Evolutionary conservation across 2,113 vertebrate genomes (phyloP).

Genomic region (Pollimyrus isidori): DNA sequence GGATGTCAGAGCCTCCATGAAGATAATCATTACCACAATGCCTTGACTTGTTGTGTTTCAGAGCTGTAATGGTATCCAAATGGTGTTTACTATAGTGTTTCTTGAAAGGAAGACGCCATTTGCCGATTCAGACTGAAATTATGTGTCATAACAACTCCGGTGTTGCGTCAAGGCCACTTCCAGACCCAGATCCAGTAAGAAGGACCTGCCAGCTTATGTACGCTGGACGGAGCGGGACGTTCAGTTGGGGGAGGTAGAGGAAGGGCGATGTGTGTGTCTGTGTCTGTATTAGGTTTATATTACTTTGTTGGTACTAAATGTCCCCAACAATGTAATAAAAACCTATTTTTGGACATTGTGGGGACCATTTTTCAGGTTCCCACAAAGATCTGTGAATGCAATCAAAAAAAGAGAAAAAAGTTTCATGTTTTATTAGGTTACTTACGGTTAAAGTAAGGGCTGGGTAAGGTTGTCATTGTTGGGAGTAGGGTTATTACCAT

Average conservation of each 20-base stretch:
- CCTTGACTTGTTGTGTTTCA: constrained; percentile 5
- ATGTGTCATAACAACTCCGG: not conserved
- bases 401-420: too few species aligned
- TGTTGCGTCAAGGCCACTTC: too few species aligned
- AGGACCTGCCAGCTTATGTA: constrained; percentile 46
- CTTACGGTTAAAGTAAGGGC: not conserved
- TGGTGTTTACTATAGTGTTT: not conserved
- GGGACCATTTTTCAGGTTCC: too few species aligned
- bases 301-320: not conserved
- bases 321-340: not conserved
- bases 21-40: constrained; percentile 3
- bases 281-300: not conserved
- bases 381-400: too few species aligned
- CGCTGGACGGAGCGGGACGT: constrained; percentile 46
- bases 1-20: not conserved
- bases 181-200: not conserved
- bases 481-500: not conserved
- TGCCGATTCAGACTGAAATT: not conserved
- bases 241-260: constrained; percentile 36
- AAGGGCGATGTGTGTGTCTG: not conserved
- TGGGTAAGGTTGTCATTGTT: not conserved
- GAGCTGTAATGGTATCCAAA: constrained; percentile 6
- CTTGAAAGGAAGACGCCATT: not conserved
- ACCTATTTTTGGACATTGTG: too few species aligned
- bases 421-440: not conserved